Base-by-base conservation (phyloP, 2,888 invertebrate species). In the Hecatera dysodea region DNA sequence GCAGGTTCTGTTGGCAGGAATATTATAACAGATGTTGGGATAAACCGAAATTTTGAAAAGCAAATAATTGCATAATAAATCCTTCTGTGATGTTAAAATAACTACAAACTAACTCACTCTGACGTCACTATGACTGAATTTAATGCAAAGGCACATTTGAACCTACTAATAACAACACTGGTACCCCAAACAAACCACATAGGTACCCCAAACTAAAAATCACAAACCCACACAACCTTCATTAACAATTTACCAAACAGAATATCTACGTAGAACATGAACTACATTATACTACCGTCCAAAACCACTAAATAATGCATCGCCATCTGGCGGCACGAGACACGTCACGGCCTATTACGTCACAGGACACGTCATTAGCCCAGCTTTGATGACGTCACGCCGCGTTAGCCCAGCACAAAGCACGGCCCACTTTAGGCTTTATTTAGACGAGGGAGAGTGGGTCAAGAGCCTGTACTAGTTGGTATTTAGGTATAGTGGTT, bases 341-440 rank as follows among this genome's bases (percentile, higher is more conserved):
- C 71, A 73, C 84, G 90, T 90, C 89, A 89, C 86, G 90, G 88
- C 86, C 88, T 89, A 88, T 91, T 91, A 91, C 88, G 82, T 77
- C 84, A 88, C 82, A 87, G 85, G 89, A 87, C 86, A 88, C 88
- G 88, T 90, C 90, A 90, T 91, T 90, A 91, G 87, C 82, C 75
- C 56, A 75, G 86, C 92, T 91, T 91, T 90, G 92, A 90, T 91
- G 91, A 91, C 92, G 93, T 92, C 92, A 92, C 89, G 90, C 84
- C 88, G 67, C 87, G 91, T 92, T 93, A 91, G 83, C 86, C 85
- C 69, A 82, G 82, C 85, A 85, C 75, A 85, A 85, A 85, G 84
- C 78, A 80, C 80, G 80, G 61, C 79, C 83, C 82, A 84, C 86
- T 88, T 79, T 86, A 85, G 80, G 76, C 69, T 86, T 84, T 84